These are phyloP conservation scores for Melanaphis sacchari DNA, from an alignment of 1,140 invertebrate species.

Conservation along the genomic window DNA sequence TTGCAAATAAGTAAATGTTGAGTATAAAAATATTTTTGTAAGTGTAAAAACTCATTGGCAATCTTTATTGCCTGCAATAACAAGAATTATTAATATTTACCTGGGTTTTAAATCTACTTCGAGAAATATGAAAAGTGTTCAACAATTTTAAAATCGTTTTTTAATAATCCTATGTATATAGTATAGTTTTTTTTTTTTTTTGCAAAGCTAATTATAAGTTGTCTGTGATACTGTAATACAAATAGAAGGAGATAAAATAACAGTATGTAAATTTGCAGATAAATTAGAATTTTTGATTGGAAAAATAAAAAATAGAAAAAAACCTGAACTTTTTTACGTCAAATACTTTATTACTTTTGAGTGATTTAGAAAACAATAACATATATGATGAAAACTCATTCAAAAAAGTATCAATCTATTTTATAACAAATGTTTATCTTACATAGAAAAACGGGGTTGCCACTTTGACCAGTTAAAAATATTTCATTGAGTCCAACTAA, in stretches of 20 bases:
- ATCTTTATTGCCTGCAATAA: no score
- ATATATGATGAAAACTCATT: not conserved
- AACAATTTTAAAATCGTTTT: no score
- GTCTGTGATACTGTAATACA: not conserved
- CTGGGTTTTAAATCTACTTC: no score
- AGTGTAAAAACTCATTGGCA: no score
- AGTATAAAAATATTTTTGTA: no score
- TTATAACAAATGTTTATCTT: conserved; percentile 7
- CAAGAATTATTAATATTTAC: no score
- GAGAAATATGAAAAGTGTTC: no score
- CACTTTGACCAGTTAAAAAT: not conserved
- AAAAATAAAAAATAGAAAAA: conserved; percentile 27
- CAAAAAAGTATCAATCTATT: conserved; percentile 13
- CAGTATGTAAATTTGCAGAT: not conserved
- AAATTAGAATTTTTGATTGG: not conserved
- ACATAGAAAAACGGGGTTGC: conserved; percentile 7
- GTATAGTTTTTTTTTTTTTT: conserved; percentile 12
- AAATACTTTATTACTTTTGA: conserved; percentile 24
- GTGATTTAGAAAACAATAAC: not conserved
- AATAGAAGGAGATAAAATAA: not conserved
- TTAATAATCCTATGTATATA: no score
- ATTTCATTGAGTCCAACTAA: conserved; percentile 16
- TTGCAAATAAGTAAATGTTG: no score
- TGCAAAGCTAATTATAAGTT: not conserved
- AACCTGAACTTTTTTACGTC: not conserved